Evolutionary conservation across 2,113 vertebrate genomes (phyloP), one percentile per base, ranked within the genome.

Genomic region (Taxidea taxus): DNA sequence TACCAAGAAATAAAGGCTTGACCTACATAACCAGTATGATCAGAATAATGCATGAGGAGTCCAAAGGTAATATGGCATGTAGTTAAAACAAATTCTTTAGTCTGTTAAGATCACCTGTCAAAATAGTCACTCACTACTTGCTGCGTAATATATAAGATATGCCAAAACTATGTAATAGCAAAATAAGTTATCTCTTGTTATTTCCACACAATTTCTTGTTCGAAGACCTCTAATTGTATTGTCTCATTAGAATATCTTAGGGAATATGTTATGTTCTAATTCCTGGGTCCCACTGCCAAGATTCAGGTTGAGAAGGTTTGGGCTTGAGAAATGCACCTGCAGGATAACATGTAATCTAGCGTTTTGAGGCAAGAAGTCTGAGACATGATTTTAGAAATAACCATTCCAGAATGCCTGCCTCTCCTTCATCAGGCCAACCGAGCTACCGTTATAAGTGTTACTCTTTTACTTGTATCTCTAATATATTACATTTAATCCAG

Each of bases 121-220:
- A 66, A 93, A 88, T 29, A 64, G 44, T 44, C 31, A 60, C 23
- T 54, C 21, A 58, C 6, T 34, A 7, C 21, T 87, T 47, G 13
- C 18, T 66, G 49, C 86, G 23, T 10, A 34, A 27, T 27, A 29
- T 51, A 9, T 78, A 37, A 37, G 42, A 14, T 31, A 21, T 18
- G 27, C 51, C n/a, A 42, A 64, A 82, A 87, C 13, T 42, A 25
- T 34, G 1, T 72, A 47, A 72, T 54, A 42, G 10, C 23, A 66
- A 56, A 68, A 81, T 78, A 62, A 88, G 9, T 39, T n/a, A 47
- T 58, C 13, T 78, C 82, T 75, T 96, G 44, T 2, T 84, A 25
- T 42, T 92, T 92, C 39, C 90, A 44, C 21, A 54, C 80, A 74
- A 21, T 8, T 88, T 82, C 16, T 83, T 91, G 2, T 75, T 78